Conservation (phyloP, 2,888 invertebrate genomes). For the Rhopalosiphum nymphaeae region DNA sequence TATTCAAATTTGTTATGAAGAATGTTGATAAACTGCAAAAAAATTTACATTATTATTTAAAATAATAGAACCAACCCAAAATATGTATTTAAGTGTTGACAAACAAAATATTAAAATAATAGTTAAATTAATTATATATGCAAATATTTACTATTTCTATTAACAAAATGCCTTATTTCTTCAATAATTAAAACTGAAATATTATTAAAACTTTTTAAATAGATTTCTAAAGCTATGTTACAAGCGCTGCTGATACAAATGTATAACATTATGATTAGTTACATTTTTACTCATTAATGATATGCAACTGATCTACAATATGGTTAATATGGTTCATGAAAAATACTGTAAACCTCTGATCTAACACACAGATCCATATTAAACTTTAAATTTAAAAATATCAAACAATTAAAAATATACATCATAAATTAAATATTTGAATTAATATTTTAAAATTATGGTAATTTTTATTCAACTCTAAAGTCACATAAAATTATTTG, state of each 20-base stretch:
- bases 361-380: neutral
- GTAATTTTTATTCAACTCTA: neutral
- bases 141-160: neutral
- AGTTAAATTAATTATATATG: neutral
- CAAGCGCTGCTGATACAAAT: neutral
- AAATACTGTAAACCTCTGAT: neutral
- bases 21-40: constrained; percentile 33
- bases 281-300: neutral
- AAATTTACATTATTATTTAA: neutral
- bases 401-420: neutral
- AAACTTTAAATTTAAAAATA: neutral
- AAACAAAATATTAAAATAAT: neutral
- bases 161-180: neutral
- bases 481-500: neutral
- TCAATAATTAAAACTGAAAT: neutral
- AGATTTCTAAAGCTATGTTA: neutral
- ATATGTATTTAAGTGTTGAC: neutral
- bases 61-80: neutral
- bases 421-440: neutral
- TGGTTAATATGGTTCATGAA: neutral
- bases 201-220: neutral
- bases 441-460: neutral
- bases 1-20: constrained; percentile 9
- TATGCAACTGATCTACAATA: neutral
- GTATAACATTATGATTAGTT: neutral